Conservation (phyloP, 1,140 invertebrate genomes). For the Polypedilum vanderplanki region DNA sequence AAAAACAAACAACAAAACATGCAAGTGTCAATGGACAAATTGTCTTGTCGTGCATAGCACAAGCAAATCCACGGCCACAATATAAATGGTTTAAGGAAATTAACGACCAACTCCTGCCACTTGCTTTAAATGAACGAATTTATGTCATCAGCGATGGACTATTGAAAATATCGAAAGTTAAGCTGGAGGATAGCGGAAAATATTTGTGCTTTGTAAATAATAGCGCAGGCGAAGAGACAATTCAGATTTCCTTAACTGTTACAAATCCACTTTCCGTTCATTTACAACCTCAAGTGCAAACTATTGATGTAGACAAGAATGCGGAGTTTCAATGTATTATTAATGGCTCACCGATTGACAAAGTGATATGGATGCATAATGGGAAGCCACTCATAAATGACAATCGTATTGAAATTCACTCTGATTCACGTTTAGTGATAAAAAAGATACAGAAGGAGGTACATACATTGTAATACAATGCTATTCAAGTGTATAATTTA, state of each 20-base stretch:
- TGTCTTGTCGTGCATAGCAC: conserved; percentile 64
- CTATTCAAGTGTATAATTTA: conserved; percentile 35
- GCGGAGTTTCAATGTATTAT: conserved; percentile 77
- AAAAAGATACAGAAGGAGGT: conserved; percentile 43
- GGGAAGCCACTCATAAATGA: conserved; percentile 61
- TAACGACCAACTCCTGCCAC: conserved; percentile 55
- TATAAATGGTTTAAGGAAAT: conserved; percentile 68
- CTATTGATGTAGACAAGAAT: conserved; percentile 74
- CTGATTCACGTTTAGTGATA: conserved; percentile 42
- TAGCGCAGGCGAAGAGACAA: conserved; percentile 73
- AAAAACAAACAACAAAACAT: conserved; percentile 55
- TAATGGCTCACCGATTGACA: conserved; percentile 72
- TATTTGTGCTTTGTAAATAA: conserved; percentile 85
- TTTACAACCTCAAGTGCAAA: conserved; percentile 63
- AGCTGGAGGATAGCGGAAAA: conserved; percentile 67
- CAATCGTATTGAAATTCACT: conserved; percentile 48
- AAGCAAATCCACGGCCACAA: conserved; percentile 66
- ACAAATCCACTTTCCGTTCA: conserved; percentile 65
- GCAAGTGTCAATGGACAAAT: conserved; percentile 62
- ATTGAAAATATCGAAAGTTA: conserved; percentile 55
- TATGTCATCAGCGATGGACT: conserved; percentile 53
- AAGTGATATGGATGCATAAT: conserved; percentile 77
- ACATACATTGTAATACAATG: neutral
- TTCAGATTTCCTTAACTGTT: conserved; percentile 69
- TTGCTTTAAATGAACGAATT: conserved; percentile 54